Evolutionary conservation across 2,113 vertebrate species (phyloP).

Genomic region (Pholis gunnellus): DNA sequence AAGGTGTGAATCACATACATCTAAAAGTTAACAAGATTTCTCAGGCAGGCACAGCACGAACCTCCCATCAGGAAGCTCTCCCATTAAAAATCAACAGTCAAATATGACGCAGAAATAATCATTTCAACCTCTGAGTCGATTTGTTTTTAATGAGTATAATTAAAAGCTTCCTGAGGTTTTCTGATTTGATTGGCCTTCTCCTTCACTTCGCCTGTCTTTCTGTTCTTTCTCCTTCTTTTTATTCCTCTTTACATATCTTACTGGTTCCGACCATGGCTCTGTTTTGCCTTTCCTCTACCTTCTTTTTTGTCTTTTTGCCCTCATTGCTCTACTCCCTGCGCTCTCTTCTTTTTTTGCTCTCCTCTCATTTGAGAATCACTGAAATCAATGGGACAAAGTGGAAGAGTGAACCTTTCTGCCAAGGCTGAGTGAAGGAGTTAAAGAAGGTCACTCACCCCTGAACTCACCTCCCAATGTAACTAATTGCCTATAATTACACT

Average conservation of each 20-base stretch:
- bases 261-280: neutral
- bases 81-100: slow-evolving; percentile 16
- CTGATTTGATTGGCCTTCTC: slow-evolving; percentile 20
- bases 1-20: slow-evolving; percentile 12
- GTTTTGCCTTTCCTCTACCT: neutral
- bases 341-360: slow-evolving; percentile 34
- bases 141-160: slow-evolving; percentile 24
- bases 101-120: slow-evolving; percentile 7
- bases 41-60: slow-evolving; percentile 18
- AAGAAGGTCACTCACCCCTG: slow-evolving; percentile 73
- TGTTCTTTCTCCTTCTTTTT: slow-evolving; percentile 9
- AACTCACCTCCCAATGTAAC: slow-evolving; percentile 64
- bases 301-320: neutral
- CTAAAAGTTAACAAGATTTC: slow-evolving; percentile 29
- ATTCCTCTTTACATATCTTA: neutral
- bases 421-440: slow-evolving; percentile 66
- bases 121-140: slow-evolving; percentile 5
- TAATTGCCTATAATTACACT: slow-evolving; percentile 77
- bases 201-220: neutral
- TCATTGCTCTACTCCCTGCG: neutral
- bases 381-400: slow-evolving; percentile 73
- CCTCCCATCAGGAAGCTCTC: slow-evolving; percentile 5
- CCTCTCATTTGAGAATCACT: slow-evolving; percentile 54
- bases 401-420: slow-evolving; percentile 63
- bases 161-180: slow-evolving; percentile 4